Evolutionary conservation across 2,888 invertebrate genomes (phyloP), one percentile per base, ranked within the genome.

Genomic region (Phyllotreta cruciferae): DNA sequence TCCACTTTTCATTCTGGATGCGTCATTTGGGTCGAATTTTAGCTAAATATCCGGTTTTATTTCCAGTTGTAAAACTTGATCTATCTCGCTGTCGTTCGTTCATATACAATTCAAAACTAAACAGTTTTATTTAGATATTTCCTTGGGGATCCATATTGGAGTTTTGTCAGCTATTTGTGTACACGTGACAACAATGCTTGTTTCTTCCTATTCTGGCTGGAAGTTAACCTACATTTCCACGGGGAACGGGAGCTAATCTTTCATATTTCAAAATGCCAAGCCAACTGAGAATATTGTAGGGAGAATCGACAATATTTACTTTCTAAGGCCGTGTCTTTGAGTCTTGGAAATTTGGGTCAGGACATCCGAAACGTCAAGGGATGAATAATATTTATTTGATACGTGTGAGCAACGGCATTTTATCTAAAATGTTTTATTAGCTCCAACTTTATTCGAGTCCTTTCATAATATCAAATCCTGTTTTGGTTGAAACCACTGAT

Each of bases 271-370:
- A 52, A 60, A 60, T 52, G 52, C 41, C 52, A 44, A 52, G 44
- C 3, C 11, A 53, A 60, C 53, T 36, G 60, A 24, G 50, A 50
- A 58, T 58, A 58, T 58, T 50, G 50, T 4, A 24, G 42, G 10
- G 60, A 60, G 39, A 60, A 60, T 60, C 60, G 60, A 52, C 52
- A 60, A 52, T 60, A 60, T 60, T 60, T 60, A 53, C 60, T 60
- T 60, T 52, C 44, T 35, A 53, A 35, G 14, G 50, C 35, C 52
- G 50, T 37, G 58, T 52, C 50, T 52, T 50, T 52, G 13, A 57
- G 49, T 41, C 37, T 52, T 41, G 35, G 8, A 53, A 60, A 60
- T 60, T 60, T 36, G 24, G 60, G 60, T 53, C 60, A 52, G 36
- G 41, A 44, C 50, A 49, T 37, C 52, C n/a, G 58, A 52, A 57